Evolutionary conservation across 2,797 vertebrate species (phyloP), one percentile per base, ranked within the genome.

Genomic region (Typhlichthys subterraneus): DNA sequence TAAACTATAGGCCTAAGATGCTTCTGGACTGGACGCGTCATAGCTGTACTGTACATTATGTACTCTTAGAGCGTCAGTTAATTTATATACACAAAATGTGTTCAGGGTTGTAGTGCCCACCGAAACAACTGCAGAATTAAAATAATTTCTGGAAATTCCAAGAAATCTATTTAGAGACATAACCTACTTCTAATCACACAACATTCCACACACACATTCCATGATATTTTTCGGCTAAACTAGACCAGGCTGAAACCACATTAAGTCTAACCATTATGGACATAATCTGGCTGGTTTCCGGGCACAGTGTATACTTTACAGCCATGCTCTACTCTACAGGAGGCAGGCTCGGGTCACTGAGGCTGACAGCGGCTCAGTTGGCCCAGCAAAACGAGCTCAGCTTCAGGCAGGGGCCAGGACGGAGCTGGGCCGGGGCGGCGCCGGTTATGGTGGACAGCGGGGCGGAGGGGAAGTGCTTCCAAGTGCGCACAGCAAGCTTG

Each of bases 191-290:
- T 55, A 59, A 81, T 80, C 65, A 58, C 54, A 59, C 55, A 23
- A 59, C 68, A 67, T 83, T 82, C 80, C 79, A 67, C 70, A 47
- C 59, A 55, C 69, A 69, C 88, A 87, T 89, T 89, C 83, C 83
- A 77, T 58, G 69, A 65, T 69, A 70, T 82, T 70, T 67, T 57
- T 57, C 72, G 64, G 72, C 76, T 62, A 83, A 80, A 77, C 53
- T 65, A 75, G 67, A 59, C 76, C 62, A 67, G 69, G 65, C 5
- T 12, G 45, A 81, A 85, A 84, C 84, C 85, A 77, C 80, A 86
- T 72, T 65, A 76, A 69, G 77, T 67, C 70, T 76, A 77, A 83
- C 73, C 76, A 76, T 75, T 66, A 75, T 42, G 73, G 84, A 84
- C 81, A 76, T 72, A 67, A 76, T 81, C 74, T 79, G 78, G 72